A percentile compares a stretch with the other conserved stretches of the same genome.
Conservation (phyloP, 2,797 vertebrate species). For the Meriones psammophilus region DNA sequence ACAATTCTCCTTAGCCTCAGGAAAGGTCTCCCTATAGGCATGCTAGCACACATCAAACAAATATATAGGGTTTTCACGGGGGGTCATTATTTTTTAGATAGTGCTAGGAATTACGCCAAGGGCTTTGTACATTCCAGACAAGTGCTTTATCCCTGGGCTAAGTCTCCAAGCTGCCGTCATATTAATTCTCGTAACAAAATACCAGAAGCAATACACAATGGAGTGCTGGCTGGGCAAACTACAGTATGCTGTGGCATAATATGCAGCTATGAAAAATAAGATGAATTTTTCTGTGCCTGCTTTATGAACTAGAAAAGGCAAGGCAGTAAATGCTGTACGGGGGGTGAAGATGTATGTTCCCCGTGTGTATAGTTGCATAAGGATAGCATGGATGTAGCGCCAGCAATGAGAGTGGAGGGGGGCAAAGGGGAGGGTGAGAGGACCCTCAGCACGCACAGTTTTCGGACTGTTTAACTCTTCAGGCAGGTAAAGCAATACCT, state of each 20-base stretch:
- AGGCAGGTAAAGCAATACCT: neutral
- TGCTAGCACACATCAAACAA: neutral
- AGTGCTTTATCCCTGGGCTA: neutral
- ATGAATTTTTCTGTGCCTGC: conserved; percentile 8
- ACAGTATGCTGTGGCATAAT: neutral
- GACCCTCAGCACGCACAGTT: neutral
- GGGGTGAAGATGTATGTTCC: neutral
- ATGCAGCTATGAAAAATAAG: neutral
- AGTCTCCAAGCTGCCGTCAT: neutral
- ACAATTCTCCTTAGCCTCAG: neutral
- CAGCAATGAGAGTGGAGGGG: neutral
- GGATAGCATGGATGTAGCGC: neutral
- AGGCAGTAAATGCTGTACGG: neutral
- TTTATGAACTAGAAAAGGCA: neutral
- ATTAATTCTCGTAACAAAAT: conserved; percentile 1
- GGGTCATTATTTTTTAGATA: neutral
- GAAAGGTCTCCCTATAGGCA: neutral
- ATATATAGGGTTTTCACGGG: neutral
- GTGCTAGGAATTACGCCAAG: neutral
- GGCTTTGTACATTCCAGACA: neutral
- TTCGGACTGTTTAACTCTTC: neutral
- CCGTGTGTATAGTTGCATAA: conserved; percentile 3
- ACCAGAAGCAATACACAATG: neutral
- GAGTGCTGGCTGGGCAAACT: neutral
- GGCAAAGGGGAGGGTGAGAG: neutral